Conservation (phyloP, 2,888 invertebrate species). For the Lamellibrachia satsuma region DNA sequence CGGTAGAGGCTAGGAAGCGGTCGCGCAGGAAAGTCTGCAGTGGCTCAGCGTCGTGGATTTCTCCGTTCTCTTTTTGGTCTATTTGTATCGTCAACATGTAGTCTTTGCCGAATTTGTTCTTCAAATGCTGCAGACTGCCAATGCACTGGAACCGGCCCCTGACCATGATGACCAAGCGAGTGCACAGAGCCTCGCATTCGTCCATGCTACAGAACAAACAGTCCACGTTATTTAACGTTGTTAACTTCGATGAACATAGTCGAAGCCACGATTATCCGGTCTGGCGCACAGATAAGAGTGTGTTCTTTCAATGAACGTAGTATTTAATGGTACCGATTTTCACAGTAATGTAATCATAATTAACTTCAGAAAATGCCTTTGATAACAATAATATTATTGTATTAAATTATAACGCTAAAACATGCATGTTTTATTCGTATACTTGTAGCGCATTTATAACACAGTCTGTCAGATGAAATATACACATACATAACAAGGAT, state of each 20-base stretch:
- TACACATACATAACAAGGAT: too few species aligned
- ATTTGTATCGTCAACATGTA: slow-evolving; percentile 3
- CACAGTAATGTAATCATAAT: too few species aligned
- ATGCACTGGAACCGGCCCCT: background rate
- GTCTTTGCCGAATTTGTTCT: slow-evolving; percentile 4
- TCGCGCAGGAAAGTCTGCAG: background rate
- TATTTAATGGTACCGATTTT: too few species aligned
- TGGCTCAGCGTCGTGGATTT: background rate
- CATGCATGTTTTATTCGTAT: too few species aligned
- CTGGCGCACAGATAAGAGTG: too few species aligned
- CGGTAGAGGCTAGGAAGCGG: background rate
- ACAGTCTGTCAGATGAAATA: too few species aligned
- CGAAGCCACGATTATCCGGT: too few species aligned
- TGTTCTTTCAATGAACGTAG: too few species aligned
- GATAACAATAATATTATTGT: too few species aligned
- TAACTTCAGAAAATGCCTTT: too few species aligned
- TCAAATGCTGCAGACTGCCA: slow-evolving; percentile 2
- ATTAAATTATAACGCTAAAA: too few species aligned
- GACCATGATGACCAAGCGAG: slow-evolving; percentile 1
- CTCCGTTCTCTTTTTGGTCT: background rate
- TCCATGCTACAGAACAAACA: background rate
- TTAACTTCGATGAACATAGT: background rate
- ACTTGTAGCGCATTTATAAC: too few species aligned
- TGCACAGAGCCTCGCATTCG: background rate
- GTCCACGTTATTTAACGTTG: background rate